Conservation (phyloP, 2,888 invertebrate species). For the Spodoptera exigua region DNA sequence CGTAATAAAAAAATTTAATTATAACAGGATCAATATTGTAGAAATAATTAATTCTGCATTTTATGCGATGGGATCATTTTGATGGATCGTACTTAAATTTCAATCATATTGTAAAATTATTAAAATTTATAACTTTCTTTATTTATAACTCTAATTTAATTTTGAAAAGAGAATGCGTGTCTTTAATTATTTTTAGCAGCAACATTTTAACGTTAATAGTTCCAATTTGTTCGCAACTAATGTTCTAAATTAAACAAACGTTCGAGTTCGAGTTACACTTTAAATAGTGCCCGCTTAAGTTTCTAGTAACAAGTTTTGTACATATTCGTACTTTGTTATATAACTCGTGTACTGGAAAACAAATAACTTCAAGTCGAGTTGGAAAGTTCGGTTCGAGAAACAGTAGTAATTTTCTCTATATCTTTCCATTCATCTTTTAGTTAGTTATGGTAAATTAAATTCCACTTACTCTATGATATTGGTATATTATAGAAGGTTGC, state of each 20-base stretch:
- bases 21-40: too few relatives aligned
- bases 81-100: too few relatives aligned
- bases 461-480: slow-evolving; percentile 37
- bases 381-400: slow-evolving; percentile 56
- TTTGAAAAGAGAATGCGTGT: too few relatives aligned
- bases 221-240: slow-evolving; percentile 18
- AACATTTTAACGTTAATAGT: slow-evolving; percentile 7
- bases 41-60: too few relatives aligned
- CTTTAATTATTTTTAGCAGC: not conserved
- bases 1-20: too few relatives aligned
- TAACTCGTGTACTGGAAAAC: slow-evolving; percentile 39
- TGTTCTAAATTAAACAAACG: slow-evolving; percentile 31
- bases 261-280: slow-evolving; percentile 9
- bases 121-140: too few relatives aligned
- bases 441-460: slow-evolving; percentile 54
- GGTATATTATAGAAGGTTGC: too few relatives aligned
- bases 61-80: too few relatives aligned
- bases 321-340: slow-evolving; percentile 4
- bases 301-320: slow-evolving; percentile 30
- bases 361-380: slow-evolving; percentile 59
- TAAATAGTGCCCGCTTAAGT: slow-evolving; percentile 33
- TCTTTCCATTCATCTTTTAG: slow-evolving; percentile 51
- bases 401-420: slow-evolving; percentile 60
- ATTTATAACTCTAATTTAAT: too few relatives aligned
- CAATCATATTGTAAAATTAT: too few relatives aligned